These are phyloP conservation scores for Zeugodacus cucurbitae DNA, from an alignment of 1,140 invertebrate species.

Conservation along the genomic window DNA sequence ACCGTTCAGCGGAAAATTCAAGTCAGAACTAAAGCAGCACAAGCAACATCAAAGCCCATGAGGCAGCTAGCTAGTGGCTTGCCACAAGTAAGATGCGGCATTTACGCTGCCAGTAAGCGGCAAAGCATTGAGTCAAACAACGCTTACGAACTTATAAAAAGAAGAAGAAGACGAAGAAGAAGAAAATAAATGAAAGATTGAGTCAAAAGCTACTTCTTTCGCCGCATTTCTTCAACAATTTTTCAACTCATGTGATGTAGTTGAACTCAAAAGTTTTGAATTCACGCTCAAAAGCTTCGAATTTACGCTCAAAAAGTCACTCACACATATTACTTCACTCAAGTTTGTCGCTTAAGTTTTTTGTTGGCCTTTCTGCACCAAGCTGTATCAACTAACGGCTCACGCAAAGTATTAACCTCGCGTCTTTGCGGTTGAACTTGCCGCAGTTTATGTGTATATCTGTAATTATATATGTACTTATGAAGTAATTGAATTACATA, in stretches of 20 bases:
- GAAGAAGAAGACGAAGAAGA: neutral
- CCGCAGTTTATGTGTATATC: neutral
- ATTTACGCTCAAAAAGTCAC: neutral
- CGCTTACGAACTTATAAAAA: neutral
- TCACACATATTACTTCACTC: neutral
- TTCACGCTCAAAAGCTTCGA: neutral
- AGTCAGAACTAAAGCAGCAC: constrained; percentile 59
- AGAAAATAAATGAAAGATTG: neutral
- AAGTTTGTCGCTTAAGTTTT: constrained; percentile 15
- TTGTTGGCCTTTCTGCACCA: neutral
- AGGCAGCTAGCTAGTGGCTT: neutral
- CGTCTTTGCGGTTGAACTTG: neutral
- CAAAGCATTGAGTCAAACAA: neutral
- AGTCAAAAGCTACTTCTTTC: neutral
- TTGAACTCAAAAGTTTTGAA: neutral
- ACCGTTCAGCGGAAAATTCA: constrained; percentile 59
- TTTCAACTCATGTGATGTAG: neutral
- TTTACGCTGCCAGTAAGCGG: neutral
- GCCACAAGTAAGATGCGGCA: neutral
- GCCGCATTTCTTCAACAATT: neutral
- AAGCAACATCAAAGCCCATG: neutral
- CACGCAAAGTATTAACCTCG: neutral
- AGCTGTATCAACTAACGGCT: neutral
- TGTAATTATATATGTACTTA: neutral
- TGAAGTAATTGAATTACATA: neutral